Base-by-base conservation (phyloP, 2,797 vertebrate genomes). In the Intellagama lesueurii region DNA sequence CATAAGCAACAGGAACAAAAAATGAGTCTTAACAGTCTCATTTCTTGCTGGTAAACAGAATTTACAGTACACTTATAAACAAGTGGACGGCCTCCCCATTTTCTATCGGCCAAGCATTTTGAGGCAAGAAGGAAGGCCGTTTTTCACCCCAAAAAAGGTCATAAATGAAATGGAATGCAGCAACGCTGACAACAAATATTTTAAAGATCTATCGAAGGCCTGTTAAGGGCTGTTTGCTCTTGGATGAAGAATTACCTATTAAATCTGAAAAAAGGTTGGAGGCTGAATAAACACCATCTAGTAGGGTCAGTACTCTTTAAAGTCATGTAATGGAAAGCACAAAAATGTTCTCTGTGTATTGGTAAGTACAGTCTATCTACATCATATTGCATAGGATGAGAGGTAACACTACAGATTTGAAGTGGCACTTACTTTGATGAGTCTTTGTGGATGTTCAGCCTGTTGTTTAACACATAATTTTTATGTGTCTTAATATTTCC, bases 141-240 rank as follows among this genome's bases (percentile, higher is more conserved):
- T 94, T 94, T 94, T 94, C 90, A 92, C 47, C 0, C 1, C 32
- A 14, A 86, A 88, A 92, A 93, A 94, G 70, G 88, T 93, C 89
- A 92, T 93, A 94, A 93, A 94, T 87, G 72, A 94, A 94, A 93
- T 83, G n/a, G 91, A 95, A 95, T 92, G 69, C 82, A 91, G 85
- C 70, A 86, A 49, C 68, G 47, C 12, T 92, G 86, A 92, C 94
- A 94, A 90, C 56, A 92, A 95, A 91, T 73, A 85, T 88, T 94
- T 93, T 90, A 40, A 73, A 92, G 91, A 87, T 92, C 81, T 92
- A 85, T 90, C 69, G 81, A 85, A 90, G 60, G 52, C 52, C 68
- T 82, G 93, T 93, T 93, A 91, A 94, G 35, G 32, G 75, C 81
- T 92, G 83, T 94, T 95, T 88, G 66, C 52, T 94, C 90, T 92